phyloP scores from a whole-genome alignment of 2,113 vertebrate genomes.

The Trematomus loennbergii region DNA sequence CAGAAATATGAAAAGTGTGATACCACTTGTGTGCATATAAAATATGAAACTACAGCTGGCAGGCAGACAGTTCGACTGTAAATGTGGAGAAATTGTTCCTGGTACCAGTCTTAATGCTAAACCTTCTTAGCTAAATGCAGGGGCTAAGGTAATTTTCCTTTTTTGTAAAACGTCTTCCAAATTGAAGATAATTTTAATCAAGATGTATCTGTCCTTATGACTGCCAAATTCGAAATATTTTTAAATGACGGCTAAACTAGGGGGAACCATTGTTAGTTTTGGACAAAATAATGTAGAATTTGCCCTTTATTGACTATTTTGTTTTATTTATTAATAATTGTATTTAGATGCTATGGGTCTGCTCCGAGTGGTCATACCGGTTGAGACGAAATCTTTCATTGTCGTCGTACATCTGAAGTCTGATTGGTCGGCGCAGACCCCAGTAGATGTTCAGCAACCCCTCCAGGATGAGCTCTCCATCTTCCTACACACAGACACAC shows the following conservation, averaged over 20 bases:
- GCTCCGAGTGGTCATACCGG: slow-evolving; percentile 40
- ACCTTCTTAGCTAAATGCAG: not conserved
- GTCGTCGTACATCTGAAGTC: slow-evolving; percentile 97
- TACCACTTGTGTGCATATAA: not conserved
- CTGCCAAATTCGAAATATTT: not conserved
- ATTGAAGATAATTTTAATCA: not conserved
- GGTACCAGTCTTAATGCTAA: not conserved
- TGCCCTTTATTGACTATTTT: not conserved
- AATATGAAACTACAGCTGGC: not conserved
- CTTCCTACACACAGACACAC: slow-evolving; percentile 84
- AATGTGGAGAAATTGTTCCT: not conserved
- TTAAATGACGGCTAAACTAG: not conserved
- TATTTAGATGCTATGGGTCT: no score
- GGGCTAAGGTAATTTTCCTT: not conserved
- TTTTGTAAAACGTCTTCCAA: not conserved
- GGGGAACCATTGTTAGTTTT: not conserved
- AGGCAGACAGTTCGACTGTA: not conserved
- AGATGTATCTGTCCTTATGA: not conserved
- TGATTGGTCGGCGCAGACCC: slow-evolving; percentile 94
- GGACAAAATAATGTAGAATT: not conserved
- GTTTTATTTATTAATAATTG: not conserved
- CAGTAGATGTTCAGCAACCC: slow-evolving; percentile 97
- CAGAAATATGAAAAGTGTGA: no score
- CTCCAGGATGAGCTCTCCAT: slow-evolving; percentile 91
- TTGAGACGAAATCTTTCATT: slow-evolving; percentile 88